Evolutionary conservation across 2,888 invertebrate genomes (phyloP).

Genomic region (Nysson spinosus): DNA sequence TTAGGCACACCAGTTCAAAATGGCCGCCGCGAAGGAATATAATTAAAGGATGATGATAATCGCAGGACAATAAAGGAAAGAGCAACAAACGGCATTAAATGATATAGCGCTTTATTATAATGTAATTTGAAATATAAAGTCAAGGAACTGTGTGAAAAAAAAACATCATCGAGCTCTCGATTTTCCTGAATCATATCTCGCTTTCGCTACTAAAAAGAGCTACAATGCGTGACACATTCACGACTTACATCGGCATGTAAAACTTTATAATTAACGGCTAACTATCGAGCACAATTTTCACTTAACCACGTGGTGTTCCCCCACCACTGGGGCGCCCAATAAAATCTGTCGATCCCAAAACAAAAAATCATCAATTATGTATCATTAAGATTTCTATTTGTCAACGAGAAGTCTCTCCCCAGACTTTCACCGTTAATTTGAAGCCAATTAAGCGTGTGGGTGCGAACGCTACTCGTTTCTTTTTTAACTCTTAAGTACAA

Average conservation of each 20-base stretch:
- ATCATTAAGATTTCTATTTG: too few relatives aligned
- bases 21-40: too few relatives aligned
- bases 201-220: slow-evolving; percentile 24
- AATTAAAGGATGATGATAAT: not conserved
- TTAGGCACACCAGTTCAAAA: too few relatives aligned
- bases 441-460: slow-evolving; percentile 8
- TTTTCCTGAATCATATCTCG: slow-evolving; percentile 15
- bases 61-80: not conserved
- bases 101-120: slow-evolving; percentile 73
- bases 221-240: slow-evolving; percentile 23
- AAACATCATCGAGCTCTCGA: slow-evolving; percentile 59
- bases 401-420: not conserved
- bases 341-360: not conserved
- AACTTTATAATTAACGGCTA: slow-evolving; percentile 30
- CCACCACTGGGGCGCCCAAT: slow-evolving; percentile 15
- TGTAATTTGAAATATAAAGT: slow-evolving; percentile 73
- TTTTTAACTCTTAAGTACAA: slow-evolving; percentile 65
- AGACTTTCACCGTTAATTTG: too few relatives aligned
- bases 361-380: too few relatives aligned
- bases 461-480: slow-evolving; percentile 14
- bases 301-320: slow-evolving; percentile 27
- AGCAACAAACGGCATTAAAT: slow-evolving; percentile 41
- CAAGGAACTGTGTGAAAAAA: slow-evolving; percentile 73
- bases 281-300: slow-evolving; percentile 32
- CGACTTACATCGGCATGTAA: slow-evolving; percentile 18